These are phyloP conservation scores for Enteromius thamalakanensis DNA, from an alignment of 2,797 vertebrate genomes.

Conservation along the genomic window DNA sequence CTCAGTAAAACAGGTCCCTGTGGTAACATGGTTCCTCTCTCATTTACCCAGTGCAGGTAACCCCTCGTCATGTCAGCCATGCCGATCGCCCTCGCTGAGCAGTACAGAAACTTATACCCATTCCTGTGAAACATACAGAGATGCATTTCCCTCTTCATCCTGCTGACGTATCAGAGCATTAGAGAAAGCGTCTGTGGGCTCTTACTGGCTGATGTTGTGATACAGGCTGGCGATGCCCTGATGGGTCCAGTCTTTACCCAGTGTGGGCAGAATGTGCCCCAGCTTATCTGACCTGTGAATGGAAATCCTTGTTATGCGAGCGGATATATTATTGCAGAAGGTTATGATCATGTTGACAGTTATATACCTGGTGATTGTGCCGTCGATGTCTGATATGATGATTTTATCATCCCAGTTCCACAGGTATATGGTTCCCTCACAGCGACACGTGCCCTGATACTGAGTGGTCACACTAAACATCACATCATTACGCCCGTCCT, in stretches of 20 bases:
- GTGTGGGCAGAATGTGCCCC: conserved; percentile 96
- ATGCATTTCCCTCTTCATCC: conserved; percentile 12
- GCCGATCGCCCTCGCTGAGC: conserved; percentile 94
- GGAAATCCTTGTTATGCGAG: background rate
- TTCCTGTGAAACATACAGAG: conserved; percentile 79
- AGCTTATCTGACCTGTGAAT: conserved; percentile 90
- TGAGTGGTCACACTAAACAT: conserved; percentile 88
- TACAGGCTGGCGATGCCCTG: conserved; percentile 96
- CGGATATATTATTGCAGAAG: background rate
- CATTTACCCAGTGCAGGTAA: conserved; percentile 97
- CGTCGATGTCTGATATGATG: conserved; percentile 88
- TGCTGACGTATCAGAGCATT: background rate
- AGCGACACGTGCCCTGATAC: conserved; percentile 88
- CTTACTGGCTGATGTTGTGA: conserved; percentile 99
- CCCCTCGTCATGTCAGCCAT: conserved; percentile 98
- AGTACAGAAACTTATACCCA: conserved; percentile 97
- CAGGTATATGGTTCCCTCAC: conserved; percentile 87
- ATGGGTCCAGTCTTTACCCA: conserved; percentile 99
- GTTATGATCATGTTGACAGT: background rate
- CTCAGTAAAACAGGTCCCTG: conserved; percentile 93
- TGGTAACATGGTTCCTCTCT: conserved; percentile 92
- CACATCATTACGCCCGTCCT: conserved; percentile 85
- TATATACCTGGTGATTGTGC: conserved; percentile 86
- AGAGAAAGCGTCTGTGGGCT: conserved; percentile 31
- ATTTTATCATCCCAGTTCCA: conserved; percentile 90